phyloP scores from a whole-genome alignment of 2,888 invertebrate species.

The Litoditis marina region DNA sequence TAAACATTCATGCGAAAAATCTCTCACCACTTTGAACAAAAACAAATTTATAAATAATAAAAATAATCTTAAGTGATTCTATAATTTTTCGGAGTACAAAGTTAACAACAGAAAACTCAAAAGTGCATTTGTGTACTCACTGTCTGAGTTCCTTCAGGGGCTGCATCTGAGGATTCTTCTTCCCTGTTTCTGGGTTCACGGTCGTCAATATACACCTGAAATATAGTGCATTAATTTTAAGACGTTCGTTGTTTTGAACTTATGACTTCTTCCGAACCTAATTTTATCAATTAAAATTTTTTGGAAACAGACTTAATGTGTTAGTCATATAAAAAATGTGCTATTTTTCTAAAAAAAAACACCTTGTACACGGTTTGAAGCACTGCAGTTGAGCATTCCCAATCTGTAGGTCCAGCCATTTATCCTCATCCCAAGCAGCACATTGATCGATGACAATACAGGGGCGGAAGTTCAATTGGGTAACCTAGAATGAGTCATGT shows the following conservation, averaged over 20 bases:
- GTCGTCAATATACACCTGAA: conserved; percentile 41
- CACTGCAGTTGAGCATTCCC: conserved; percentile 52
- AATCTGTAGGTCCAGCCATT: conserved; percentile 52
- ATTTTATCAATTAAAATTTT: too few relatives aligned
- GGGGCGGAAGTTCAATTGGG: conserved; percentile 53
- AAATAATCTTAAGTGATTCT: too few relatives aligned
- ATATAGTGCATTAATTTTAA: neutral
- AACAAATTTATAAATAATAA: too few relatives aligned
- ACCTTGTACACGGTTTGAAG: conserved; percentile 56
- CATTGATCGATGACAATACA: conserved; percentile 48
- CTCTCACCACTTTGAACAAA: too few relatives aligned
- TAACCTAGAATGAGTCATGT: conserved; percentile 17
- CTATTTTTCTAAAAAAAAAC: too few relatives aligned
- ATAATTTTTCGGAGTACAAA: too few relatives aligned
- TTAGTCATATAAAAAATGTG: too few relatives aligned
- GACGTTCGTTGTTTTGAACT: neutral
- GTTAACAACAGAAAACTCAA: too few relatives aligned
- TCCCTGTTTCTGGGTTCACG: conserved; percentile 34
- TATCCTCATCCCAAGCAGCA: conserved; percentile 53
- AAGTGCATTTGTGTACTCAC: too few relatives aligned
- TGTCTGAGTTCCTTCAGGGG: conserved; percentile 42
- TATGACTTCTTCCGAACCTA: neutral
- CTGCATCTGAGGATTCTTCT: conserved; percentile 36
- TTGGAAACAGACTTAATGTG: too few relatives aligned
- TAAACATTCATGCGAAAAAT: too few relatives aligned